phyloP scores from a whole-genome alignment of 2,888 invertebrate species.

The Phortica okadai region DNA sequence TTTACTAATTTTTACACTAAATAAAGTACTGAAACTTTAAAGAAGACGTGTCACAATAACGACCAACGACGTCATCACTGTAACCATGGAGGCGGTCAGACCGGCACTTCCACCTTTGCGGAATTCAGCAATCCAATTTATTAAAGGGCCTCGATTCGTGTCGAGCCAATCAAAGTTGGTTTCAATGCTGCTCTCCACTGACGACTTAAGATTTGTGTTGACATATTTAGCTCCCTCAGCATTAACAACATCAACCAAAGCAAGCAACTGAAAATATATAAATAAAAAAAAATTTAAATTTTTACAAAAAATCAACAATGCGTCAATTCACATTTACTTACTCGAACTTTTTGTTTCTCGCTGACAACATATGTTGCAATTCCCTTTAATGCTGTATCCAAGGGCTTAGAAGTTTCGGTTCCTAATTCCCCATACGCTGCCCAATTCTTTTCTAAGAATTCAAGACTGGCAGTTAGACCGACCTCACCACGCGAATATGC shows the following conservation, averaged over 20 bases:
- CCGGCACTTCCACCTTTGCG: slow-evolving; percentile 39
- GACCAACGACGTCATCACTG: slow-evolving; percentile 42
- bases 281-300: not conserved
- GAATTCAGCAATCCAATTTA: slow-evolving; percentile 61
- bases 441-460: slow-evolving; percentile 77
- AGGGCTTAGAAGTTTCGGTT: slow-evolving; percentile 54
- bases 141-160: slow-evolving; percentile 62
- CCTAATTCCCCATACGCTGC: slow-evolving; percentile 65
- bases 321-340: slow-evolving; percentile 38
- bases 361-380: slow-evolving; percentile 69
- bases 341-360: slow-evolving; percentile 62
- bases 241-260: slow-evolving; percentile 56
- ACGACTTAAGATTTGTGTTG: slow-evolving; percentile 37
- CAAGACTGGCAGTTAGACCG: slow-evolving; percentile 78
- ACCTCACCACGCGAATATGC: slow-evolving; percentile 63
- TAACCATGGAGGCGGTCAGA: slow-evolving; percentile 46
- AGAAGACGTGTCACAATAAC: slow-evolving; percentile 30
- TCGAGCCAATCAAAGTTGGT: slow-evolving; percentile 66
- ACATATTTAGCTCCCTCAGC: slow-evolving; percentile 38
- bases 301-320: not conserved
- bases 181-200: slow-evolving; percentile 52
- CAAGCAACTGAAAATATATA: slow-evolving; percentile 52
- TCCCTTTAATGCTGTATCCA: slow-evolving; percentile 61
- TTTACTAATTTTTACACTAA: too few relatives aligned
- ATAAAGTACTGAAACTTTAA: slow-evolving; percentile 20